Evolutionary conservation across 2,888 invertebrate genomes (phyloP), one percentile per base, ranked within the genome.

Genomic region (Stenoptilia bipunctidactyla): DNA sequence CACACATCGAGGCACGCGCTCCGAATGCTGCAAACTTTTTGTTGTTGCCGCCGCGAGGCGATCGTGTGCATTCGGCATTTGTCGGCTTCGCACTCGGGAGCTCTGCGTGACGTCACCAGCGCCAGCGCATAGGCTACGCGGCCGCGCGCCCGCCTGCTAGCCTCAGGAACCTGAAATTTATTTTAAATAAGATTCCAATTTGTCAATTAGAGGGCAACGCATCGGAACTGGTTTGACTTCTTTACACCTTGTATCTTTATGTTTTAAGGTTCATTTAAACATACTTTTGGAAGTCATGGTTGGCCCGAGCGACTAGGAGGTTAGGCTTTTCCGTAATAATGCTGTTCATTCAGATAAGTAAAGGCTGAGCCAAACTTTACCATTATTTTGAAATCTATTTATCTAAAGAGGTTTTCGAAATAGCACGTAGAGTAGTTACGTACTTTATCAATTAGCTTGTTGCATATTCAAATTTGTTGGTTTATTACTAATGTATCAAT

Each of bases 1-100:
- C 90, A 89, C 89, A 89, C 86, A 82, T 85, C 67, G 89, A 86
- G 89, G 89, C 89, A 90, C 90, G 89, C 89, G 90, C 88, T 87
- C 80, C 84, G 84, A 87, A 87, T 87, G 82, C 75, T 71, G 85
- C 84, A 61, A 65, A 66, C 73, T 75, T 77, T 79, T 82, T 79
- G 61, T 71, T 75, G 61, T 65, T 51, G 56, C 67, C 73, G 67
- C 65, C 58, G 56, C 58, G 57, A 58, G 52, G 50, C 49, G 58
- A 55, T 75, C 80, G 77, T 61, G 64, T 53, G 55, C 61, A 45
- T 53, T 80, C 83, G 82, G 75, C 55, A 51, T 55, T 66, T 59
- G 56, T 72, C 82, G 76, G 71, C 70, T 66, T 62, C 67, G 66
- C 65, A 54, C 72, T 72, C 73, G 73, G 52, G 68, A 62, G 66